Percentiles rank a stretch among this genome's conserved stretches.
Conservation (phyloP, 2,797 vertebrate species). For the Balearica regulorum region DNA sequence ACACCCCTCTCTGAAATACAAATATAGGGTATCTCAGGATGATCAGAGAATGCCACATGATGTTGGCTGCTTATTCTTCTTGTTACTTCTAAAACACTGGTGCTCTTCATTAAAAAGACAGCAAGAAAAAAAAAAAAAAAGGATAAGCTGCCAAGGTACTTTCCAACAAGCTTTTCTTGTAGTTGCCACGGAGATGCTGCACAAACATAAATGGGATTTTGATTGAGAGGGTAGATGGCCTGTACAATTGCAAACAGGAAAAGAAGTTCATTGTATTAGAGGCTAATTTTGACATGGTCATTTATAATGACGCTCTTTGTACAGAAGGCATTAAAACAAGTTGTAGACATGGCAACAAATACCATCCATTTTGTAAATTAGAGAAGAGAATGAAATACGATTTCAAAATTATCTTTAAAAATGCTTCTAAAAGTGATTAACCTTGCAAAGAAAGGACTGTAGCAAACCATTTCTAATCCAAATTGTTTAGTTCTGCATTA, state of each 20-base stretch:
- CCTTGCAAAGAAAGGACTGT: not conserved
- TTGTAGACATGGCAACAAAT: not conserved
- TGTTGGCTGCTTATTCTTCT: not conserved
- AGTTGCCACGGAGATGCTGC: not conserved
- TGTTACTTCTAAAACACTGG: not conserved
- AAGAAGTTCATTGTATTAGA: not conserved
- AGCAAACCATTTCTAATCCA: not conserved
- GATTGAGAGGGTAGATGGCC: not conserved
- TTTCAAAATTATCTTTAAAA: not conserved
- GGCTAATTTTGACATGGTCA: constrained; percentile 5
- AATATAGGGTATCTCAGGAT: not conserved
- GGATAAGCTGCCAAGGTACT: not conserved
- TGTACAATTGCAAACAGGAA: not conserved
- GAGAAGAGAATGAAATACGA: not conserved
- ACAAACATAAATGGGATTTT: constrained; percentile 23
- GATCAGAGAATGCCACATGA: not conserved
- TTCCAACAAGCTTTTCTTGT: not conserved
- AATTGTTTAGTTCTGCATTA: not conserved
- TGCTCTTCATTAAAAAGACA: not conserved
- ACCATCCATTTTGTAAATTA: not conserved
- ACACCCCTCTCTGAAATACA: not conserved
- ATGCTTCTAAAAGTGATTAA: not conserved
- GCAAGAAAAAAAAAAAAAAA: not conserved
- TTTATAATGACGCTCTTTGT: constrained; percentile 6
- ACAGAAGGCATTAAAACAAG: not conserved